These are phyloP conservation scores for Pseudomyrmex cubaensis DNA, from an alignment of 1,140 invertebrate genomes.

Conservation along the genomic window DNA sequence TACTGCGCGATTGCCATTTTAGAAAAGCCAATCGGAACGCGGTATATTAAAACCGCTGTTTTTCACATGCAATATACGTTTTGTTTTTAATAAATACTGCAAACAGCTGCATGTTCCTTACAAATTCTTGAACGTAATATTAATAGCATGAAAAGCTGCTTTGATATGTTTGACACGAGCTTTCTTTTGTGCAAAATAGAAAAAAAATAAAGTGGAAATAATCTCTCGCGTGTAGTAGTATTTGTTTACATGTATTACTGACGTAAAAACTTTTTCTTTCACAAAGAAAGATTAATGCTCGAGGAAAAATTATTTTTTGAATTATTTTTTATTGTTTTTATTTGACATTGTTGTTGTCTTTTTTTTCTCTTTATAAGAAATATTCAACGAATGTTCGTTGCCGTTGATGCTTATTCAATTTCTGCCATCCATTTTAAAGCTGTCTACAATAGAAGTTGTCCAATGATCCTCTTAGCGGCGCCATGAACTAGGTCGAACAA, in stretches of 20 bases:
- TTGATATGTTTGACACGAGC: slow-evolving; percentile 4
- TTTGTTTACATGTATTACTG: neutral
- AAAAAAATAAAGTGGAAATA: neutral
- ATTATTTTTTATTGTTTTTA: too few relatives aligned
- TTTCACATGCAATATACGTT: neutral
- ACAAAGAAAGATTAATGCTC: neutral
- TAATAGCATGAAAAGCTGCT: slow-evolving; percentile 29
- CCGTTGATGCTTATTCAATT: slow-evolving; percentile 18
- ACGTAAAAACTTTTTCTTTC: neutral
- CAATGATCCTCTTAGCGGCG: slow-evolving; percentile 63
- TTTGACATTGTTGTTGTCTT: too few relatives aligned
- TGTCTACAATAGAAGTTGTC: slow-evolving; percentile 12
- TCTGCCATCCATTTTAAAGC: slow-evolving; percentile 20
- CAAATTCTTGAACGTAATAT: slow-evolving; percentile 7
- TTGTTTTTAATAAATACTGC: slow-evolving; percentile 3
- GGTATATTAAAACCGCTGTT: slow-evolving; percentile 18
- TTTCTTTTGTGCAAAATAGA: neutral
- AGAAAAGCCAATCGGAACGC: slow-evolving; percentile 32
- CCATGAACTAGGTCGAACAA: slow-evolving; percentile 67
- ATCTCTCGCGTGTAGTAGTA: neutral
- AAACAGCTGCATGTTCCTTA: slow-evolving; percentile 7
- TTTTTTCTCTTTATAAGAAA: slow-evolving; percentile 18
- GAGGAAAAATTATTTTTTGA: too few relatives aligned
- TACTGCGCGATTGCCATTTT: slow-evolving; percentile 43
- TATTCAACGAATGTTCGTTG: slow-evolving; percentile 10